These are phyloP conservation scores for Clarias magur DNA, from an alignment of 2,113 vertebrate genomes.

Conservation along the genomic window DNA sequence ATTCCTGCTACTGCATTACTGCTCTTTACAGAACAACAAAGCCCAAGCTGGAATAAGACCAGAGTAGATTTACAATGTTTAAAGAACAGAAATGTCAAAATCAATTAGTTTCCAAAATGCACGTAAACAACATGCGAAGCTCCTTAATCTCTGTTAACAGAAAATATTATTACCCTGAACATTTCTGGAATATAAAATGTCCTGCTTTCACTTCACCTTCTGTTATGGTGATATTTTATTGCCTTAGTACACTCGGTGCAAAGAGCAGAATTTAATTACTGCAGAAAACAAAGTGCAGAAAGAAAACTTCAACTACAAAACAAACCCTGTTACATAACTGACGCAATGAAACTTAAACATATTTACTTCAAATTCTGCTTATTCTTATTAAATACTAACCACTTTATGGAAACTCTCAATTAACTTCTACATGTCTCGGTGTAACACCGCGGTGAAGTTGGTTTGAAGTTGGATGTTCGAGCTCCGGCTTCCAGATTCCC, in stretches of 20 bases:
- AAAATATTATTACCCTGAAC: no score
- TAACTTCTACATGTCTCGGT: no score
- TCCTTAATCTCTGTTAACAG: not conserved
- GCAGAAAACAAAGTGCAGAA: not conserved
- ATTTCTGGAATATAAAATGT: not conserved
- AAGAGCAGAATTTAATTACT: no score
- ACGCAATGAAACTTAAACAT: not conserved
- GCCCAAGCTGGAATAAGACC: not conserved
- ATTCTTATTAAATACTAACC: not conserved
- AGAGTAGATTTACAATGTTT: no score
- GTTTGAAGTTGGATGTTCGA: no score
- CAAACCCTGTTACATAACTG: not conserved
- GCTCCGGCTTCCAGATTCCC: no score
- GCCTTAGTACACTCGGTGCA: not conserved
- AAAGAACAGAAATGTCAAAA: not conserved
- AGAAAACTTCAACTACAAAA: not conserved
- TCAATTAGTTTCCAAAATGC: not conserved
- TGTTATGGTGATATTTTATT: not conserved
- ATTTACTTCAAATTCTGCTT: not conserved
- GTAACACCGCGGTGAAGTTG: no score
- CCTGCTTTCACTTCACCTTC: not conserved
- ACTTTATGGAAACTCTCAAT: no score
- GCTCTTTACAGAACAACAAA: not conserved
- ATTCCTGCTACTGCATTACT: not conserved
- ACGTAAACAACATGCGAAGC: not conserved